Conservation (phyloP, 2,113 vertebrate genomes). For the Phrynosoma blainvillii region DNA sequence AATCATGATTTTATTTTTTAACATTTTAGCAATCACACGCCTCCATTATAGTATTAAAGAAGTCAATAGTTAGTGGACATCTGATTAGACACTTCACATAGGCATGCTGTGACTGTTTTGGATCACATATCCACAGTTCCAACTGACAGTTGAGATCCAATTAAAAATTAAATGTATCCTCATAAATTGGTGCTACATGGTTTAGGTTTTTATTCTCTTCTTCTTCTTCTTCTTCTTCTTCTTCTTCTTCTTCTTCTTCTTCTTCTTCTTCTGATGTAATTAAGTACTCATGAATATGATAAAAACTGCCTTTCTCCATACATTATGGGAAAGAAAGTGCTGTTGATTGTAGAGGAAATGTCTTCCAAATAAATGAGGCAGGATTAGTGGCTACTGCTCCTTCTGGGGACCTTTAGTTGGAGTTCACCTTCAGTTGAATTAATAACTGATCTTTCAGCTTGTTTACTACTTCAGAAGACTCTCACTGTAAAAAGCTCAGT, state of each 20-base stretch:
- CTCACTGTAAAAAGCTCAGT: neutral
- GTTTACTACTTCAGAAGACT: neutral
- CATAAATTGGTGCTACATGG: conserved; percentile 58
- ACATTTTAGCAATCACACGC: conserved; percentile 56
- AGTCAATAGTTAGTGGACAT: conserved; percentile 70
- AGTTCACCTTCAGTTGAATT: conserved; percentile 9
- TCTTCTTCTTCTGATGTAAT: conserved; percentile 46
- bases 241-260: conserved; percentile 33
- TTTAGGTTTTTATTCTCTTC: conserved; percentile 52
- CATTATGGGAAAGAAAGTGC: conserved; percentile 41
- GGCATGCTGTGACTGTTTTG: conserved; percentile 71
- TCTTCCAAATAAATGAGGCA: conserved; percentile 1
- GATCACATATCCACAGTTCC: conserved; percentile 64
- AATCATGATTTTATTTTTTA: conserved; percentile 53
- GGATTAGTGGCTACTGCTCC: conserved; percentile 1
- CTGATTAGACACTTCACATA: conserved; percentile 75
- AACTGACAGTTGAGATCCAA: conserved; percentile 66
- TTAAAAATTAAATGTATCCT: conserved; percentile 72
- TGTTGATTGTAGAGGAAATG: neutral
- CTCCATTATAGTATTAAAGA: conserved; percentile 59
- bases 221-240: too few relatives aligned
- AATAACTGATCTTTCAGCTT: neutral
- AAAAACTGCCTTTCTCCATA: neutral
- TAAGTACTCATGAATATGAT: conserved; percentile 46
- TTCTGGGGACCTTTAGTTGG: neutral